Base-by-base conservation (phyloP, 2,888 invertebrate species). In the Crematogaster levior region DNA sequence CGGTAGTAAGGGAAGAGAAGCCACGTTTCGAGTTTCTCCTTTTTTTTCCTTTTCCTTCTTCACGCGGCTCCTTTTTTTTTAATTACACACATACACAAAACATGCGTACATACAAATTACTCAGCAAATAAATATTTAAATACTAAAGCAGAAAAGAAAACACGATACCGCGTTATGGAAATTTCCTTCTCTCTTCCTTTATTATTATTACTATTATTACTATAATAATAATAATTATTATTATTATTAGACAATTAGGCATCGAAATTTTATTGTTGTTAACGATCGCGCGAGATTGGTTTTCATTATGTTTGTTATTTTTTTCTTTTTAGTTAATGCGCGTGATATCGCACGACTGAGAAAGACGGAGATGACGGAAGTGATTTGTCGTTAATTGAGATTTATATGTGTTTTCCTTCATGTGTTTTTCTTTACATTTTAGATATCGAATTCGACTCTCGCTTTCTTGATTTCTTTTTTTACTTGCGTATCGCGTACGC, bases 341-440 rank as follows among this genome's bases (percentile, higher is more conserved):
- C 84, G 82, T 81, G 72, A 53, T 84, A 84, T 74, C 72, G 68
- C 81, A 83, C 82, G 84, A 74, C 80, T 82, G 82, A 85, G 68
- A 80, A 70, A 82, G 48, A 60, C 48, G 43, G 86, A 88, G 89
- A 86, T 60, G 72, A 80, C 40, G 74, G 61, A 66, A 65, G 88
- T 88, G 89, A 92, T 90, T 91, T 91, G 91, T 92, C 91, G 90
- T 90, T 91, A 91, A 92, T 92, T 92, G 91, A 93, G 91, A 90
- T 89, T 90, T 90, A 89, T 84, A 85, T 86, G 87, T 88, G 85
- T 90, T 85, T 85, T 86, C 81, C 81, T 84, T 84, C 81, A 72
- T 84, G 89, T 85, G 81, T 85, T 89, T 86, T 83, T 85, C 88
- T 82, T 77, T 74, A 72, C 40, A 30, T 73, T 9, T 51, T 74